A percentile compares a stretch with the other conserved stretches of the same genome.
Evolutionary conservation across 2,113 vertebrate species (phyloP).

Genomic region (Lipophrys pholis): DNA sequence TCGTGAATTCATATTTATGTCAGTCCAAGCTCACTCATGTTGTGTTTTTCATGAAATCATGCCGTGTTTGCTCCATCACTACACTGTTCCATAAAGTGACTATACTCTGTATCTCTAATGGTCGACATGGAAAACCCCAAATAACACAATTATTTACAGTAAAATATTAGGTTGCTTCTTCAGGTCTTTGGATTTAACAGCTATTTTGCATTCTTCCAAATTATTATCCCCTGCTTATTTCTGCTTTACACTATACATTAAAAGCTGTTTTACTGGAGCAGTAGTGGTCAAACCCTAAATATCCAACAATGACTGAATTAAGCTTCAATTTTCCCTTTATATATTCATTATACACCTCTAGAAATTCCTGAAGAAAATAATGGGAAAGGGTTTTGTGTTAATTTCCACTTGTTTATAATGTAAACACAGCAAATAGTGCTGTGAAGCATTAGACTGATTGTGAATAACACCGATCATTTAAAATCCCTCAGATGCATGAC

Average conservation of each 20-base stretch:
- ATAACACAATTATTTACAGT: neutral
- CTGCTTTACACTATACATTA: neutral
- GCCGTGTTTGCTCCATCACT: conserved; percentile 74
- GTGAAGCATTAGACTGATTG: neutral
- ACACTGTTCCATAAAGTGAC: conserved; percentile 20
- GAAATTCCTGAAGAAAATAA: neutral
- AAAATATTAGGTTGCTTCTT: neutral
- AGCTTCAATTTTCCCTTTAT: neutral
- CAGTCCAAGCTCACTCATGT: conserved; percentile 15
- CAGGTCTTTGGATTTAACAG: neutral
- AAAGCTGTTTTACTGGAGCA: conserved; percentile 11
- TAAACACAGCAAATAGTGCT: neutral
- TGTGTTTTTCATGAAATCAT: conserved; percentile 5
- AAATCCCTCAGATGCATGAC: conserved; percentile 66
- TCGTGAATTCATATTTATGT: conserved; percentile 28
- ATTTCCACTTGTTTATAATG: too few relatives aligned
- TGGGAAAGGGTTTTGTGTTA: neutral
- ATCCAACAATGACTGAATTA: conserved; percentile 30
- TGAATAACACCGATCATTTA: neutral
- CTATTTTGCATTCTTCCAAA: conserved; percentile 35
- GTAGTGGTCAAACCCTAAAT: neutral
- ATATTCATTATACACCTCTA: too few relatives aligned
- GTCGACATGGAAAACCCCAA: neutral
- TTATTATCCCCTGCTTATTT: conserved; percentile 6
- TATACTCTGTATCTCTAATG: neutral